These are phyloP conservation scores for Tridacna crocea DNA, from an alignment of 2,888 invertebrate genomes.

Conservation along the genomic window DNA sequence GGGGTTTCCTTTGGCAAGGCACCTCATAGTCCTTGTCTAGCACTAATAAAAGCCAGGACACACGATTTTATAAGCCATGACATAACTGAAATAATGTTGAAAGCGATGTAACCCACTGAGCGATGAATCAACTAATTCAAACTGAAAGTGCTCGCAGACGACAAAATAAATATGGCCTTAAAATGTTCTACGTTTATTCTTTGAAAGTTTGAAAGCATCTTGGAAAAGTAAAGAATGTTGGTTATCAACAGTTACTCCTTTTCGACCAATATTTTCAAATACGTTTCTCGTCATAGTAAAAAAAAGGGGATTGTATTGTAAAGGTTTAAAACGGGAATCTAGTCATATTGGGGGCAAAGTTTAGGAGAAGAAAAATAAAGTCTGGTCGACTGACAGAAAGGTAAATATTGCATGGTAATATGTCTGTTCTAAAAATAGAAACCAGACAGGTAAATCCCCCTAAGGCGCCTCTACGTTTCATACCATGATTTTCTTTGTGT, in stretches of 20 bases:
- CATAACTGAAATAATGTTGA: neutral
- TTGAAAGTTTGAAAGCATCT: no score
- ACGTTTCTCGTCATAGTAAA: no score
- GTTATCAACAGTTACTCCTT: no score
- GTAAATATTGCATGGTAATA: neutral
- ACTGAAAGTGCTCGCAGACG: no score
- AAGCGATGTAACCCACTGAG: neutral
- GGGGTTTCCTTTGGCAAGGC: neutral
- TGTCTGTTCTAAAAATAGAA: constrained; percentile 49
- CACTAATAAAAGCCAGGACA: neutral
- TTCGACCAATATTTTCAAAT: no score
- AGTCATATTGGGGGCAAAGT: no score
- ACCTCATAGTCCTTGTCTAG: neutral
- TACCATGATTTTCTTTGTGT: constrained; percentile 55
- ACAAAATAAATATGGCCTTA: no score
- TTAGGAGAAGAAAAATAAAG: no score
- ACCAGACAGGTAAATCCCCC: constrained; percentile 47
- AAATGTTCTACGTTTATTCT: no score
- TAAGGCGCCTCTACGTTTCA: constrained; percentile 38
- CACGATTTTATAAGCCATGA: neutral
- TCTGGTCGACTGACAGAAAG: neutral
- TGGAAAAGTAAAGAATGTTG: no score
- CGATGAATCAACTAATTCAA: neutral
- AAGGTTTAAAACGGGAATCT: no score
- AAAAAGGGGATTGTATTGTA: no score